Evolutionary conservation across 2,888 invertebrate genomes (phyloP), one percentile per base, ranked within the genome.

Genomic region (Thereva nobilitata): DNA sequence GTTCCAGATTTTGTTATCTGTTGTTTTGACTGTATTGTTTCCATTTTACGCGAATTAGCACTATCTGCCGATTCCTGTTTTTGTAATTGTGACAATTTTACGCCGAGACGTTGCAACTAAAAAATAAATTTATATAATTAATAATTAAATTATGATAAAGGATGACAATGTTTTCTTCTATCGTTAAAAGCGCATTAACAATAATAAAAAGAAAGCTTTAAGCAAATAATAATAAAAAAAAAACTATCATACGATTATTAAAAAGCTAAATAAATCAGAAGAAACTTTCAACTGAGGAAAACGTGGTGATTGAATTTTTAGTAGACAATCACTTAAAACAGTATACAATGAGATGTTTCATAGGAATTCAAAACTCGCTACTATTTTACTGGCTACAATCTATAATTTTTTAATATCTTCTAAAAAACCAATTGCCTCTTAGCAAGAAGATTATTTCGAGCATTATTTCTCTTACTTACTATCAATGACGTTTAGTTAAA

Each of bases 21-120:
- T 66, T 66, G 71, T 41, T 53, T 44, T 56, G 54, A 70, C 38
- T 45, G 55, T 55, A 41, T 66, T 66, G 66, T 67, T 34, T 41
- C 67, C 38, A 50, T 49, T 55, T 70, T 71, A 53, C 69, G 71
- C 45, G 38, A n/a, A 54, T 38, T 64, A 6, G 37, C 53, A 38
- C 45, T 47, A 47, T 65, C 65, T 49, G 35, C 10, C 6, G 41
- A 44, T 59, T 71, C 70, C 64, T 71, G 71, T 52, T 72, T 72
- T 50, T 72, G 71, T 41, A 73, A 45, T 70, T 72, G 72, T 34
- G 73, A 72, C 73, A 73, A 72, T 71, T 73, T 73, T 44, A 73
- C 70, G 49, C 73, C 73, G 9, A 73, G 70, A 6, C 73, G 71
- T 67, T 73, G 73, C 9, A 73, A 66, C 73, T 73, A 68, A 54